phyloP scores from a whole-genome alignment of 2,797 vertebrate species.

The Jordanella pulchra region DNA sequence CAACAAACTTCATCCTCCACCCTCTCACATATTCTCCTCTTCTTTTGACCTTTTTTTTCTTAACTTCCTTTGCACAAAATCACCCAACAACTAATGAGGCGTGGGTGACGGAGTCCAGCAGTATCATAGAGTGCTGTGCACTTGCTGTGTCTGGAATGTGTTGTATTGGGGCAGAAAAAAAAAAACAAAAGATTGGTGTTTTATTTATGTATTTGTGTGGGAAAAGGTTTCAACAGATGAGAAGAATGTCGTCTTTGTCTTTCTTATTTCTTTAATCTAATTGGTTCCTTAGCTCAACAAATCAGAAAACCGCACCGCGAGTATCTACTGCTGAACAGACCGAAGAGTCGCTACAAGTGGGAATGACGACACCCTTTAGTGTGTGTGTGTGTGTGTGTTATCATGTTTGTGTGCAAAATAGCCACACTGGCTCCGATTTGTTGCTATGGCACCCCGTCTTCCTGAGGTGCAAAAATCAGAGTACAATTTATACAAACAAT shows the following conservation, averaged over 20 bases:
- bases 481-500: constrained; percentile 69
- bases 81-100: constrained; percentile 45
- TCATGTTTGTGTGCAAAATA: constrained; percentile 40
- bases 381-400: constrained; percentile 14
- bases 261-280: constrained; percentile 40
- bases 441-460: constrained; percentile 70
- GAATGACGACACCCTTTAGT: constrained; percentile 29
- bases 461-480: constrained; percentile 62
- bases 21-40: constrained; percentile 2
- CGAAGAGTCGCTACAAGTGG: constrained; percentile 60
- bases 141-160: not conserved
- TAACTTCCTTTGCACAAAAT: constrained; percentile 42
- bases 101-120: constrained; percentile 35
- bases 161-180: constrained; percentile 7
- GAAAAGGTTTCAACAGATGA: constrained; percentile 11
- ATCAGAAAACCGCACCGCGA: constrained; percentile 36
- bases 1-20: constrained; percentile 20
- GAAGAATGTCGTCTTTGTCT: constrained; percentile 20
- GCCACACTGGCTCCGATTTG: constrained; percentile 51
- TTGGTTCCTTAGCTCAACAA: constrained; percentile 45
- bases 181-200: not conserved
- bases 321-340: constrained; percentile 32
- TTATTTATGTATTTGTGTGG: constrained; percentile 4
- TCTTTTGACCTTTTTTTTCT: constrained; percentile 9
- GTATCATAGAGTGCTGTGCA: not conserved